A percentile compares a stretch with the other conserved stretches of the same genome.
phyloP scores from a whole-genome alignment of 2,888 invertebrate species.

The Parnassius glacialis region DNA sequence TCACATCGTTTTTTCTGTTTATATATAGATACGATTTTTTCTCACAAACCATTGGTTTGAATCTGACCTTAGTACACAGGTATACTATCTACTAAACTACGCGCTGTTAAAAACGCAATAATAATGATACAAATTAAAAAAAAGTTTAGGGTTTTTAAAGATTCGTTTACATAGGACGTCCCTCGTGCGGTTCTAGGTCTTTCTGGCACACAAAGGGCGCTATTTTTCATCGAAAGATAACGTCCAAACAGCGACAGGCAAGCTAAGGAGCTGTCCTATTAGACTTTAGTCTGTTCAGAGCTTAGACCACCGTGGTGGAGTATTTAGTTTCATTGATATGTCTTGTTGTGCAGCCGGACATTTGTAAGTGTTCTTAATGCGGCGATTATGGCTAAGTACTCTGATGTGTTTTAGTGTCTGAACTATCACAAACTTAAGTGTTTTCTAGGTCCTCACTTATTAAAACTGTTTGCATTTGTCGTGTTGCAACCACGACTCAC shows the following conservation, averaged over 20 bases:
- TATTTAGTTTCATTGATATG: conserved; percentile 62
- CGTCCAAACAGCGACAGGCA: conserved; percentile 61
- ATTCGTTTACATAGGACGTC: conserved; percentile 33
- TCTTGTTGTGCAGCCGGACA: conserved; percentile 54
- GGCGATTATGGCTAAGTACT: conserved; percentile 45
- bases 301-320: conserved; percentile 65
- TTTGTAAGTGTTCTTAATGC: conserved; percentile 64
- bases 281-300: conserved; percentile 56
- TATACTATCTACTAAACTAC: too few relatives aligned
- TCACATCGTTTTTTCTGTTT: too few relatives aligned
- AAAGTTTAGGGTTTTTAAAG: conserved; percentile 3
- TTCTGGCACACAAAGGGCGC: conserved; percentile 61
- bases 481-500: conserved; percentile 20
- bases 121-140: too few relatives aligned
- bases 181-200: conserved; percentile 39
- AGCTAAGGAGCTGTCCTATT: conserved; percentile 72
- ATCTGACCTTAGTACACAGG: too few relatives aligned
- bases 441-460: conserved; percentile 13
- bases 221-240: conserved; percentile 73
- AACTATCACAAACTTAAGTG: conserved; percentile 18
- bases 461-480: conserved; percentile 12
- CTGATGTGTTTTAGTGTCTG: conserved; percentile 24
- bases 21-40: too few relatives aligned
- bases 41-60: too few relatives aligned
- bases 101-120: too few relatives aligned